Conservation (phyloP, 1,140 invertebrate species). For the Drosophila setifemur region DNA sequence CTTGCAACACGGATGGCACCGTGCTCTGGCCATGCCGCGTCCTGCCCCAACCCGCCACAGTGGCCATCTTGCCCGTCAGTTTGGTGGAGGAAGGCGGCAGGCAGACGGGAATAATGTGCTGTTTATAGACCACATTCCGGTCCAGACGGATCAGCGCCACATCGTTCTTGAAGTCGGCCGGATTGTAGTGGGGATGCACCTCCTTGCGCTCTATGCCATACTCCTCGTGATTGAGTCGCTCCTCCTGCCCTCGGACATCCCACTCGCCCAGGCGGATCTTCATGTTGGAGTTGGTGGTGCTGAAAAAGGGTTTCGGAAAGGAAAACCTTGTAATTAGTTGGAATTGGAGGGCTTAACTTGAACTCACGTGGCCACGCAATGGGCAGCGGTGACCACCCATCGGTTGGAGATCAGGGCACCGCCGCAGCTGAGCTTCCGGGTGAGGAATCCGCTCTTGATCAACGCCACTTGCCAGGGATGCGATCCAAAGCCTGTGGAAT, state of each 20-base stretch:
- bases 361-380: slow-evolving; percentile 95
- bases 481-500: slow-evolving; percentile 93
- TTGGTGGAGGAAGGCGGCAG: slow-evolving; percentile 89
- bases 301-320: no score
- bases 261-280: slow-evolving; percentile 94
- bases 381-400: slow-evolving; percentile 95
- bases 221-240: slow-evolving; percentile 93
- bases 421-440: slow-evolving; percentile 95
- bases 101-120: slow-evolving; percentile 94
- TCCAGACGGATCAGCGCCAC: slow-evolving; percentile 92
- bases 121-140: slow-evolving; percentile 90
- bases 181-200: slow-evolving; percentile 94
- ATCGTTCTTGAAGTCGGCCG: slow-evolving; percentile 94
- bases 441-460: slow-evolving; percentile 94
- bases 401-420: slow-evolving; percentile 94
- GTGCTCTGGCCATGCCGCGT: slow-evolving; percentile 92
- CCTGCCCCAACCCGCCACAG: slow-evolving; percentile 94
- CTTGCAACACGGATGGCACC: slow-evolving; percentile 89
- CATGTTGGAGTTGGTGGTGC: slow-evolving; percentile 91
- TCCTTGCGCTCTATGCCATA: slow-evolving; percentile 94
- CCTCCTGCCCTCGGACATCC: slow-evolving; percentile 93
- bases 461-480: slow-evolving; percentile 98
- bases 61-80: slow-evolving; percentile 91
- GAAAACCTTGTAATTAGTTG: no score
- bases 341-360: no score